Evolutionary conservation across 2,888 invertebrate species (phyloP).

Genomic region (Scrobipalpa atriplicella): DNA sequence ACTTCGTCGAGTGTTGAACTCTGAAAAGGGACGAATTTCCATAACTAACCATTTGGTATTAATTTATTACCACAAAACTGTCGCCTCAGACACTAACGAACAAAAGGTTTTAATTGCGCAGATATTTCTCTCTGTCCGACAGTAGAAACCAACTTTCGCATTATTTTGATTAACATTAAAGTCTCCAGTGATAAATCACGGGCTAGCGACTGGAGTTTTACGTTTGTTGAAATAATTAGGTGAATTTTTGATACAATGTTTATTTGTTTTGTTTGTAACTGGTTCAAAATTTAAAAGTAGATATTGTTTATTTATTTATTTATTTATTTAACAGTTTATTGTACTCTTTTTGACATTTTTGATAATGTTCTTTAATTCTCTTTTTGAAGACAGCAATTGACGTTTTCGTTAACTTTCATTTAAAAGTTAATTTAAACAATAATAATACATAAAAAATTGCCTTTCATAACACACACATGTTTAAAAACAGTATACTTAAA

Average conservation of each 20-base stretch:
- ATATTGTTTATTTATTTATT: too few relatives aligned
- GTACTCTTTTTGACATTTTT: too few relatives aligned
- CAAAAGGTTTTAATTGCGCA: slow-evolving; percentile 18
- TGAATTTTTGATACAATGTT: not conserved
- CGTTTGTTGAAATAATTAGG: slow-evolving; percentile 7
- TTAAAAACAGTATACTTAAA: too few relatives aligned
- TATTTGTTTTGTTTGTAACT: too few relatives aligned
- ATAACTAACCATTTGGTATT: slow-evolving; percentile 8
- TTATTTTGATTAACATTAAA: slow-evolving; percentile 19
- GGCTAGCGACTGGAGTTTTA: not conserved
- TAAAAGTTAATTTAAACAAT: too few relatives aligned
- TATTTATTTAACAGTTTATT: too few relatives aligned
- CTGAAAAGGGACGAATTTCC: not conserved
- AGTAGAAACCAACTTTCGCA: slow-evolving; percentile 17
- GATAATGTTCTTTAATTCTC: too few relatives aligned
- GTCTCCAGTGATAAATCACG: slow-evolving; percentile 10
- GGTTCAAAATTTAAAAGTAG: too few relatives aligned
- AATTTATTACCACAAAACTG: slow-evolving; percentile 11
- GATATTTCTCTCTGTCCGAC: slow-evolving; percentile 9
- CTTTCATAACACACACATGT: too few relatives aligned
- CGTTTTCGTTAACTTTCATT: too few relatives aligned
- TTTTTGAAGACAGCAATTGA: too few relatives aligned
- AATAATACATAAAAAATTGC: too few relatives aligned
- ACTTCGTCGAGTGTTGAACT: not conserved
- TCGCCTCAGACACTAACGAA: slow-evolving; percentile 8